A percentile compares a stretch with the other conserved stretches of the same genome.
phyloP scores from a whole-genome alignment of 2,888 invertebrate species.

The Automeris io region DNA sequence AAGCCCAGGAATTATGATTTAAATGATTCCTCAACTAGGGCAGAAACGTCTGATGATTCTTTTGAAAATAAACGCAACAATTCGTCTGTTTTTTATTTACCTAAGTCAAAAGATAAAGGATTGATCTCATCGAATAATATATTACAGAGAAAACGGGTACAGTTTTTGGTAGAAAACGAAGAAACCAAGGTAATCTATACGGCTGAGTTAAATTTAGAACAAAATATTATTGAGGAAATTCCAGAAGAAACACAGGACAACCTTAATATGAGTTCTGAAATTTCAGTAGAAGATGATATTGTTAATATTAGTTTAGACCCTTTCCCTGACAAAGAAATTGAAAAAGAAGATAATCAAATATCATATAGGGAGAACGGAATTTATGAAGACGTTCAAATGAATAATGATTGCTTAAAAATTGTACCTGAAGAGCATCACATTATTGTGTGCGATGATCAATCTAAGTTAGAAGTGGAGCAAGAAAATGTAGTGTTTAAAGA shows the following conservation, averaged over 20 bases:
- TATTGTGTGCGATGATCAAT: constrained; percentile 12
- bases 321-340: constrained; percentile 26
- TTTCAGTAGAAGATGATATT: constrained; percentile 54
- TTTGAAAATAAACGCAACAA: constrained; percentile 49
- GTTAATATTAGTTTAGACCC: constrained; percentile 53
- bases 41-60: constrained; percentile 42
- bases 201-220: constrained; percentile 65
- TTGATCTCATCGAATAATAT: constrained; percentile 41
- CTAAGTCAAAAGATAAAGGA: constrained; percentile 68
- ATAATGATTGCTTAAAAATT: constrained; percentile 8
- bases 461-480: constrained; percentile 9
- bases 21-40: constrained; percentile 37
- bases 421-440: constrained; percentile 13
- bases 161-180: constrained; percentile 83
- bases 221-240: constrained; percentile 35
- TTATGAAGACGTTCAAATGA: constrained; percentile 28
- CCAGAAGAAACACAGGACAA: constrained; percentile 22
- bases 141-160: constrained; percentile 81
- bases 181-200: constrained; percentile 69
- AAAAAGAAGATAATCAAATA: constrained; percentile 35
- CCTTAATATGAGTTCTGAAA: constrained; percentile 44
- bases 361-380: constrained; percentile 19
- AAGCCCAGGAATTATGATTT: constrained; percentile 68
- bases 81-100: constrained; percentile 80
- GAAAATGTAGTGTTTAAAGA: constrained; percentile 20